phyloP scores from a whole-genome alignment of 1,140 invertebrate genomes.

The Nasonia longicornis region DNA sequence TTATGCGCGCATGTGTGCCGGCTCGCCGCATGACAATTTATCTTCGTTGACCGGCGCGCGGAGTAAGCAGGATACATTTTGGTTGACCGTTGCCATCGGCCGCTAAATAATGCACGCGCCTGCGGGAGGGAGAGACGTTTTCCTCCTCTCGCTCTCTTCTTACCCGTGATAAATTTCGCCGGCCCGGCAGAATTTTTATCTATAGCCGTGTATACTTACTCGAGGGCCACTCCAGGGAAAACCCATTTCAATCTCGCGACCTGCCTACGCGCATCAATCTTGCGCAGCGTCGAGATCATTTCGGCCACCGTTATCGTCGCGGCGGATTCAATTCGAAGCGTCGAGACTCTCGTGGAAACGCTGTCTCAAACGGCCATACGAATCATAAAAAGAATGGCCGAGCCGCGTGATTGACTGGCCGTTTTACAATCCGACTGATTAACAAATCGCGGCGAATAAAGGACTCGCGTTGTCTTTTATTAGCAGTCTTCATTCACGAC shows the following conservation, averaged over 20 bases:
- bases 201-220: constrained; percentile 1
- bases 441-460: too few relatives aligned
- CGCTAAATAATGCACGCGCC: constrained; percentile 37
- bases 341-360: too few relatives aligned
- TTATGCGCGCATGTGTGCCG: constrained; percentile 9
- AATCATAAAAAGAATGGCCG: too few relatives aligned
- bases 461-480: too few relatives aligned
- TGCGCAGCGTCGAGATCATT: too few relatives aligned
- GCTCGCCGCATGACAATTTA: constrained; percentile 24
- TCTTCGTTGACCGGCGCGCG: constrained; percentile 34
- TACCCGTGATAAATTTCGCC: constrained; percentile 49
- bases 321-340: too few relatives aligned
- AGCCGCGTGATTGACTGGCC: too few relatives aligned
- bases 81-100: neutral
- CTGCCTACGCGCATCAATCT: neutral
- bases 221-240: too few relatives aligned
- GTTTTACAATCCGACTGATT: too few relatives aligned
- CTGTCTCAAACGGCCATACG: too few relatives aligned
- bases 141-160: neutral
- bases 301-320: too few relatives aligned
- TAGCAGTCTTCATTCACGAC: too few relatives aligned
- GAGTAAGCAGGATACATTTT: constrained; percentile 14
- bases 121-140: neutral
- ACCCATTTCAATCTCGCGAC: neutral
- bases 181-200: constrained; percentile 40